These are phyloP conservation scores for Diadophis punctatus DNA, from an alignment of 2,113 vertebrate species.

Conservation along the genomic window DNA sequence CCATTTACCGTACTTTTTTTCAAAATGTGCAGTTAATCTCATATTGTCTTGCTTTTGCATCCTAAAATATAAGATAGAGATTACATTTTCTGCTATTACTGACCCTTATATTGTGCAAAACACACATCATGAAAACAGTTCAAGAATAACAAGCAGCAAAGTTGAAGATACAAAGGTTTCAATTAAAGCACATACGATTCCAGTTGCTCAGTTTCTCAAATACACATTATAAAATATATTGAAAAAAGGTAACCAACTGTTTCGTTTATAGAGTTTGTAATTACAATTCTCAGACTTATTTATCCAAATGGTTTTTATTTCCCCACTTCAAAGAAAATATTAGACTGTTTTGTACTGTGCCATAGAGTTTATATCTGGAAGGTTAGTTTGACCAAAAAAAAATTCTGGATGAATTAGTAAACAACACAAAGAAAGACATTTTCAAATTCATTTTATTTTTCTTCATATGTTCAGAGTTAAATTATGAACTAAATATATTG, in stretches of 20 bases:
- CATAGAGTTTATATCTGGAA: constrained; percentile 13
- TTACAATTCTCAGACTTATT: constrained; percentile 45
- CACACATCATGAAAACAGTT: constrained; percentile 48
- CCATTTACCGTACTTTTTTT: background rate
- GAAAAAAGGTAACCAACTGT: constrained; percentile 57
- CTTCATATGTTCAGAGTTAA: constrained; percentile 29
- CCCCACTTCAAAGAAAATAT: constrained; percentile 39
- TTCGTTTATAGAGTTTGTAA: constrained; percentile 59
- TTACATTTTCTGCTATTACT: background rate
- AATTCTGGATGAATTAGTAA: constrained; percentile 23
- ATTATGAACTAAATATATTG: constrained; percentile 24
- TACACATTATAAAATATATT: constrained; percentile 51
- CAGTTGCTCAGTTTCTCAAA: constrained; percentile 67
- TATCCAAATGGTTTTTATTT: constrained; percentile 54
- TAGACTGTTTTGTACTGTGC: constrained; percentile 4
- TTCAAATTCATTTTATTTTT: constrained; percentile 8
- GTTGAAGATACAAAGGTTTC: constrained; percentile 57
- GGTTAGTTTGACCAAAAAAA: constrained; percentile 42
- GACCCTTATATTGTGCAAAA: constrained; percentile 27
- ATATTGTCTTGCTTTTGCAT: background rate
- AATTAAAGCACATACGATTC: constrained; percentile 63
- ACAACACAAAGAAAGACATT: constrained; percentile 6
- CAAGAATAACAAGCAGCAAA: constrained; percentile 56
- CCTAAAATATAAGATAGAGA: background rate
- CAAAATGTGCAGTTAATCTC: background rate